Conservation (phyloP, 2,113 vertebrate genomes). For the Cavia aperea region DNA sequence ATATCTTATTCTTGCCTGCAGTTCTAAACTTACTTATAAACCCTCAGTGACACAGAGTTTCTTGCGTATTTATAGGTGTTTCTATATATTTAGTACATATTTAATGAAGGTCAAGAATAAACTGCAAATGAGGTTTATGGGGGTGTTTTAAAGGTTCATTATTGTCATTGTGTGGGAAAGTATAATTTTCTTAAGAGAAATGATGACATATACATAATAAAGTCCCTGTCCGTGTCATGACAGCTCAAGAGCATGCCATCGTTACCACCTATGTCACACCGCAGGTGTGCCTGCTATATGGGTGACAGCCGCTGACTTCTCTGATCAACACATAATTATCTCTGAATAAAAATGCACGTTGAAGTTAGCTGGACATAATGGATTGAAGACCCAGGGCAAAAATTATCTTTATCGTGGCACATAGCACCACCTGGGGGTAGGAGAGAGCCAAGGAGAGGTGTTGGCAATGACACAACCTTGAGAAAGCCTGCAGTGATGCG, state of each 20-base stretch:
- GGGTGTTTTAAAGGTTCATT: constrained; percentile 87
- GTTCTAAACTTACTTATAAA: constrained; percentile 31
- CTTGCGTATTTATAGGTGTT: constrained; percentile 44
- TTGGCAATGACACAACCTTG: constrained; percentile 77
- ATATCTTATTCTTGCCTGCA: neutral
- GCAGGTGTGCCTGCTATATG: constrained; percentile 82
- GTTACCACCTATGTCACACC: constrained; percentile 85
- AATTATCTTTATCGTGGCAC: constrained; percentile 74
- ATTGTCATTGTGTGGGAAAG: constrained; percentile 82
- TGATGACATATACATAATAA: constrained; percentile 85
- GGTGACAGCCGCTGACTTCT: constrained; percentile 84
- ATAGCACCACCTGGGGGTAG: constrained; percentile 82
- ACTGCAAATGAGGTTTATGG: constrained; percentile 75
- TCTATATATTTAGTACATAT: constrained; percentile 60
- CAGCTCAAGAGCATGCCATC: constrained; percentile 82
- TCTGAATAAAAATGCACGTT: constrained; percentile 82
- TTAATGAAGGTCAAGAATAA: constrained; percentile 79
- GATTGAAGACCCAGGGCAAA: constrained; percentile 84
- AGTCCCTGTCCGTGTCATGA: constrained; percentile 83
- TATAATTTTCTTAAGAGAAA: constrained; percentile 85
- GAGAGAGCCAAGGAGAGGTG: constrained; percentile 72
- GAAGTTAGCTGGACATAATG: constrained; percentile 83
- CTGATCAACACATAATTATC: constrained; percentile 89
- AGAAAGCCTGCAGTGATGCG: constrained; percentile 63
- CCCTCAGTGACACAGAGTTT: neutral